Evolutionary conservation across 2,797 vertebrate species (phyloP), one percentile per base, ranked within the genome.

Genomic region (Sphaeramia orbicularis): DNA sequence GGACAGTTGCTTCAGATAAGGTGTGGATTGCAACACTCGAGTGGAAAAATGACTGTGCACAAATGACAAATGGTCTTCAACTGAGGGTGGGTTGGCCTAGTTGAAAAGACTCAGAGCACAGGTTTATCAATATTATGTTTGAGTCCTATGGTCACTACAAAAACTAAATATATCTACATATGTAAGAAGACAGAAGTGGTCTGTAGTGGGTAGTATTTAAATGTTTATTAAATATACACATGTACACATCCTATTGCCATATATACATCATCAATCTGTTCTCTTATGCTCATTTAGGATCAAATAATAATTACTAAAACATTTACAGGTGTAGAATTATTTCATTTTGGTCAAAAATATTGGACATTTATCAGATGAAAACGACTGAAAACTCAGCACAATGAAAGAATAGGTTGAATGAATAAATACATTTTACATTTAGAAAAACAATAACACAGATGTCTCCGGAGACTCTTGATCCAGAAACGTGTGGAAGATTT

Each of bases 11-110:
- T 18, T 62, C 8, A n/a, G 37, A 51, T 42, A 43, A 36, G 13
- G 30, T 18, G 37, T 16, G 11, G n/a, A n/a, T 35, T 51, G 52
- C n/a, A 19, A 51, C 24, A 43, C 24, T 51, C 14, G 37, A 51
- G 11, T 42, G 59, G 38, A 51, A 62, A 51, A 42, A 57, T 43
- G 13, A 13, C n/a, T 56, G n/a, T 56, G n/a, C n/a, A n/a, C 12
- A n/a, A 21, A 21, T 19, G 5, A 2, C 14, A 40, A 24, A 2
- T 8, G 14, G 1, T 10, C 19, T 7, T 16, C n/a, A 32, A 19
- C 5, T 60, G 10, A 49, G 4, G 8, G 11, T 10, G 4, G 21
- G 9, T 41, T 30, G 30, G 61, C n/a, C 36, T 18, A 27, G 7
- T 30, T 41, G 41, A 11, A 6, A 27, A 16, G 9, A 35, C 7